These are phyloP conservation scores for Drosophila oshimai DNA, from an alignment of 1,140 invertebrate species.

Conservation along the genomic window DNA sequence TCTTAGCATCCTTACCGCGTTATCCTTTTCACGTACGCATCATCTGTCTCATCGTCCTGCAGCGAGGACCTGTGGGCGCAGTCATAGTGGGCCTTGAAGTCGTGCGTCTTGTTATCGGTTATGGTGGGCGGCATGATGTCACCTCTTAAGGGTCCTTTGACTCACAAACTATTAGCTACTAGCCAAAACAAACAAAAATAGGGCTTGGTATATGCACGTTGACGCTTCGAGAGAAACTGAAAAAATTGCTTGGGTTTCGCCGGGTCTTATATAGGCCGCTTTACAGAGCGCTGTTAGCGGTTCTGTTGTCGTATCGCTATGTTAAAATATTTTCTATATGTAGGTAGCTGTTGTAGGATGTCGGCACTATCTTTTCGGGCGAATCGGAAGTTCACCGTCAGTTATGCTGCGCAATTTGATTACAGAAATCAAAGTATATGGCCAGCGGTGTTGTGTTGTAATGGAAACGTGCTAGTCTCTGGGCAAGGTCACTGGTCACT, in stretches of 20 bases:
- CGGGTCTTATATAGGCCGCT: slow-evolving; percentile 46
- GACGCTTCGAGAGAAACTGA: slow-evolving; percentile 49
- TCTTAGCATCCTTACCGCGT: slow-evolving; percentile 61
- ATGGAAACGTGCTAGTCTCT: slow-evolving; percentile 1
- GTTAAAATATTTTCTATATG: too few relatives aligned
- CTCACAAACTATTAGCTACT: neutral
- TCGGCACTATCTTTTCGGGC: neutral
- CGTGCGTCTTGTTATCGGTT: slow-evolving; percentile 47
- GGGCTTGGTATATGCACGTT: slow-evolving; percentile 30
- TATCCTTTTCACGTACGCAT: slow-evolving; percentile 43
- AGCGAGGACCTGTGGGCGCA: slow-evolving; percentile 31
- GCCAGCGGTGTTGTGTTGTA: neutral
- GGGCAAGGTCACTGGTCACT: slow-evolving; percentile 22
- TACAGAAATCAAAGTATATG: slow-evolving; percentile 11
- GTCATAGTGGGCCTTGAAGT: slow-evolving; percentile 57
- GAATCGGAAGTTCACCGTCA: slow-evolving; percentile 50
- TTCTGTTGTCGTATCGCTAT: neutral
- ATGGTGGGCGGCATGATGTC: slow-evolving; percentile 75
- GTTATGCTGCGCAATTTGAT: slow-evolving; percentile 41
- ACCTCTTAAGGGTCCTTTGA: slow-evolving; percentile 42
- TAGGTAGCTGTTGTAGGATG: neutral
- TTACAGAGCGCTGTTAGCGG: slow-evolving; percentile 28
- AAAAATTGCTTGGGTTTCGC: slow-evolving; percentile 27
- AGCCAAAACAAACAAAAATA: slow-evolving; percentile 1
- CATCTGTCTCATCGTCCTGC: slow-evolving; percentile 58